Conservation (phyloP, 2,888 invertebrate species). For the Hemicrepidius hirtus region DNA sequence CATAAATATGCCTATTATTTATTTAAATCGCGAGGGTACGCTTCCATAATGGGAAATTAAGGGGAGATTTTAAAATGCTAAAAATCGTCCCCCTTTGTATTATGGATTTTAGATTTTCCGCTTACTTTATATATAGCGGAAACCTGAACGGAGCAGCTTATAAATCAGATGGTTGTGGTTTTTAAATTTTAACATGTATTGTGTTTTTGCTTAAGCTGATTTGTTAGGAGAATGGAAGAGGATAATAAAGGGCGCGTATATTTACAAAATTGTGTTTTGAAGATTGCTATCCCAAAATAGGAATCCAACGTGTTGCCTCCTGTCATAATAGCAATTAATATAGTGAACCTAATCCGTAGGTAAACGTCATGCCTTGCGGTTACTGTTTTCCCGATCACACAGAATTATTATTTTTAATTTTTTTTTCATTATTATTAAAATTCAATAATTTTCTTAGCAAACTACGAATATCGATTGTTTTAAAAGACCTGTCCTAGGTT, state of each 20-base stretch:
- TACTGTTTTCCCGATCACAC: no score
- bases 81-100: slow-evolving; percentile 54
- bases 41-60: slow-evolving; percentile 56
- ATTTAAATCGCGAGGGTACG: slow-evolving; percentile 66
- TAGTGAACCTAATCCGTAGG: no score
- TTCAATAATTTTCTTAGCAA: no score
- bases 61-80: slow-evolving; percentile 55
- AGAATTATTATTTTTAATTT: no score
- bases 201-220: slow-evolving; percentile 47
- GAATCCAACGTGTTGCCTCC: no score
- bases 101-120: slow-evolving; percentile 53
- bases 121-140: slow-evolving; percentile 45
- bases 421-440: no score
- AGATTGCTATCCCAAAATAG: no score
- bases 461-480: no score
- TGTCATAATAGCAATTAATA: no score
- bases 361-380: no score
- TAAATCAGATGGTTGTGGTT: slow-evolving; percentile 46
- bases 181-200: slow-evolving; percentile 51
- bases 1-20: slow-evolving; percentile 68
- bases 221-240: slow-evolving; percentile 17
- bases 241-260: background rate
- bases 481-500: no score
- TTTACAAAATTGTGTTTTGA: background rate
- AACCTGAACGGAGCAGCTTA: slow-evolving; percentile 41